A percentile compares a stretch with the other conserved stretches of the same genome.
These are phyloP conservation scores for Romanogobio albipinnatus DNA, from an alignment of 2,113 vertebrate species.

Conservation along the genomic window DNA sequence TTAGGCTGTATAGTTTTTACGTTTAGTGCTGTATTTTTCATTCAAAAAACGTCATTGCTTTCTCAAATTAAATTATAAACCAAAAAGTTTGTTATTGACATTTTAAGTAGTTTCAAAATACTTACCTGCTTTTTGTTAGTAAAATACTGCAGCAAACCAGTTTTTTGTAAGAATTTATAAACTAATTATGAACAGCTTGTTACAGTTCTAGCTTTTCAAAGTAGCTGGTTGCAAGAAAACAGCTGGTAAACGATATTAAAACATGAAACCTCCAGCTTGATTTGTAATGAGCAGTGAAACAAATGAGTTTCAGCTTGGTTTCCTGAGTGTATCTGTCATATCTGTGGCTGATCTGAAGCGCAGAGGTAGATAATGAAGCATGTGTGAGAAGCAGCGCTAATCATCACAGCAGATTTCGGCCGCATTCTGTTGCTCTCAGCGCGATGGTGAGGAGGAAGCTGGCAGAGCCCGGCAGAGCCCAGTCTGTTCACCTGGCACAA, in stretches of 20 bases:
- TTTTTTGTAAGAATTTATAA: neutral
- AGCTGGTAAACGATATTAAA: neutral
- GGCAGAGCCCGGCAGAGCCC: constrained; percentile 22
- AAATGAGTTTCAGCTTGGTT: constrained; percentile 2
- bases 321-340: neutral
- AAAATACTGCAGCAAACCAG: neutral
- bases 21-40: neutral
- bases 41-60: neutral
- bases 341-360: neutral
- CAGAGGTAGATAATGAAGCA: constrained; percentile 34
- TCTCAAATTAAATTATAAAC: neutral
- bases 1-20: too few species aligned
- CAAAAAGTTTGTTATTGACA: neutral
- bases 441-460: constrained; percentile 52
- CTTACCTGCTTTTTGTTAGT: neutral
- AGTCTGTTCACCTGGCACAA: constrained; percentile 35
- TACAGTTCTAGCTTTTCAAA: neutral
- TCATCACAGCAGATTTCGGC: constrained; percentile 29
- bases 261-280: neutral
- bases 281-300: neutral
- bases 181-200: neutral
- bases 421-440: constrained; percentile 42
- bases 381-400: constrained; percentile 48
- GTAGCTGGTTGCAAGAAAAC: neutral
- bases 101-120: neutral